Base-by-base conservation (phyloP, 2,797 vertebrate species). In the Telmatherina bonti region DNA sequence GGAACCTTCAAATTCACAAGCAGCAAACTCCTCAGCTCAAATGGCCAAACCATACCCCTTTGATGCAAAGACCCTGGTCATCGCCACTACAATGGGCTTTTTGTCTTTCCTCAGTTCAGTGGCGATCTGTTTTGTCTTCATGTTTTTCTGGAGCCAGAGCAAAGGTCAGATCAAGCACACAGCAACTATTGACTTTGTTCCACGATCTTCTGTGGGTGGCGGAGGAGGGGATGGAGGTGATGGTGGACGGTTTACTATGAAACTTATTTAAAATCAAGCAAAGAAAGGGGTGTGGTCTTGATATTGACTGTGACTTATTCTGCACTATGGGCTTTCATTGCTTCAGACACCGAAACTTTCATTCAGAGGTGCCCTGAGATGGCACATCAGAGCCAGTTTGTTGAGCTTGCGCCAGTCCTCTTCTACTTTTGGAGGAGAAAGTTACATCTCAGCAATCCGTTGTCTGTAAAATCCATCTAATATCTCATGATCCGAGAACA, bases 81-180 rank as follows among this genome's bases (percentile, higher is more conserved):
- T 97, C 29, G 96, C 96, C 75, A 94, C 95, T 53, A 95, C 95
- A 1, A 96, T 97, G 72, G 97, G 96, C 26, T 95, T 96, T 74
- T 92, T 97, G 68, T 96, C 96, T 2, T 98, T 98, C 79, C 93
- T 98, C 60, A 96, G 96, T 82, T 97, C 96, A 0, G 96, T 97
- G 41, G 93, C 92, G 45, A 93, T 97, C 51, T 98, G 97, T 65
- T 97, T 98, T 36, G 89, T 96, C 57, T 96, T 97, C 80, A 96
- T 98, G 83, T 96, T 96, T 79, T 94, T 97, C 77, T 98, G 96
- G 96, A 97, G 96, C 82, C 95, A 96, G 74, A 94, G 96, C 86
- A 95, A 95, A 76, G 96, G 96, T 20, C 95, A 95, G 62, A 95
- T 96, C 84, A 97, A 96, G 69, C 96, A 96, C 72, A 91, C 93